A percentile compares a stretch with the other conserved stretches of the same genome.
These are phyloP conservation scores for Hecatera dysodea DNA, from an alignment of 2,888 invertebrate genomes.

Conservation along the genomic window DNA sequence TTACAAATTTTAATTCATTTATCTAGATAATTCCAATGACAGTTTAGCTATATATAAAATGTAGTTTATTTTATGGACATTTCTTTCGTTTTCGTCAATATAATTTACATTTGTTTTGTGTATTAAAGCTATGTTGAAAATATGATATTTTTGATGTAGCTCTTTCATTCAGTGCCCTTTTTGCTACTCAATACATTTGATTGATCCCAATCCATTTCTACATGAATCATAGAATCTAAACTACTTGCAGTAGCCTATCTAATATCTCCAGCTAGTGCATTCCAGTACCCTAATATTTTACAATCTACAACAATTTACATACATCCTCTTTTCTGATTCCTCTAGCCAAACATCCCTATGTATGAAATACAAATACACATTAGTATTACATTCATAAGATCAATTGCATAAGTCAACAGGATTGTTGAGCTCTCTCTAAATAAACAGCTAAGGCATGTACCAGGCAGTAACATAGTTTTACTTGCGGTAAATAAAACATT, in stretches of 20 bases:
- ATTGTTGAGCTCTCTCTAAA: constrained; percentile 16
- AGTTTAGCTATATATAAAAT: constrained; percentile 15
- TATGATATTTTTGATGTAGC: constrained; percentile 32
- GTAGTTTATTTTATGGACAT: constrained; percentile 36
- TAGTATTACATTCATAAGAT: constrained; percentile 53
- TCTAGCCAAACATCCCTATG: constrained; percentile 21
- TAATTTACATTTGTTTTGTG: constrained; percentile 16
- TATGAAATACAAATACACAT: constrained; percentile 33
- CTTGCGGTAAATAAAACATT: not conserved
- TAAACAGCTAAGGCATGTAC: constrained; percentile 1
- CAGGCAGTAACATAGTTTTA: constrained; percentile 18
- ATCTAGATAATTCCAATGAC: constrained; percentile 27
- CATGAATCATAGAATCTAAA: constrained; percentile 24
- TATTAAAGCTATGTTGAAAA: constrained; percentile 46
- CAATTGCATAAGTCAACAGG: constrained; percentile 35
- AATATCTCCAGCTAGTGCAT: constrained; percentile 34
- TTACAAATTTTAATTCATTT: constrained; percentile 44
- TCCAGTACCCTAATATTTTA: constrained; percentile 41
- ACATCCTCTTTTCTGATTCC: constrained; percentile 37
- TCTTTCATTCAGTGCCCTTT: not conserved
- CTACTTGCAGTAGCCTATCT: constrained; percentile 42
- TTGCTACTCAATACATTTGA: constrained; percentile 10
- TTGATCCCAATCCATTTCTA: constrained; percentile 18
- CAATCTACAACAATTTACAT: constrained; percentile 35
- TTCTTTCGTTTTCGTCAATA: constrained; percentile 25